Evolutionary conservation across 2,888 invertebrate genomes (phyloP), one percentile per base, ranked within the genome.

Genomic region (Agrilus mali): DNA sequence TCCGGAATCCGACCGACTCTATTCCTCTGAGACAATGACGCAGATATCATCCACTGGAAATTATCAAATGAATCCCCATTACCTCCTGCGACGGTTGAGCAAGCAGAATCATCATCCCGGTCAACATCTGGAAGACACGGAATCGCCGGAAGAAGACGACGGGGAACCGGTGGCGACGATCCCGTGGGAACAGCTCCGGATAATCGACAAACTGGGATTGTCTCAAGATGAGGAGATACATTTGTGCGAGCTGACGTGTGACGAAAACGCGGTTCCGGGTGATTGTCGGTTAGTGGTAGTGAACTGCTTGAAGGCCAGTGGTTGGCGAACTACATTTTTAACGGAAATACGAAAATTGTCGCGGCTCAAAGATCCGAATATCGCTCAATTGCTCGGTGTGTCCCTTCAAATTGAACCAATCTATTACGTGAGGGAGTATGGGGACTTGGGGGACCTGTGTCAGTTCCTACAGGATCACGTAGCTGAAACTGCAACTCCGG

Each of bases 391-490:
- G 54, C 69, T 86, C 52, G 86, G 85, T 50, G 82, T 81, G 54
- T 83, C 82, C 64, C 72, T 82, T 47, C 71, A 75, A 45, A 76
- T 80, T 51, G 82, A 84, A 58, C 84, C 86, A 41, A 75, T 80
- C 56, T 81, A 81, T 65, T 77, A 83, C 64, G 79, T 88, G 46
- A 73, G 83, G 57, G 87, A 88, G 67, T 82, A 81, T 65, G 72
- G 77, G 65, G 80, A 80, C 60, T 74, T 78, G 58, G 87, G 87
- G 43, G 88, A 88, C 70, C 74, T 88, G 60, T 84, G 86, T 72
- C 85, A 86, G 69, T 86, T 85, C 68, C 73, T 88, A 56, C 82
- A 84, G 61, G 80, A 83, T 58, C 85, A 86, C 68, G 74, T 80
- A 50, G 82, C 85, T 33, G 85, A 86, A 64, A 79, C 80, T 36